Conservation (phyloP, 2,888 invertebrate species). For the Fragum sueziense region DNA sequence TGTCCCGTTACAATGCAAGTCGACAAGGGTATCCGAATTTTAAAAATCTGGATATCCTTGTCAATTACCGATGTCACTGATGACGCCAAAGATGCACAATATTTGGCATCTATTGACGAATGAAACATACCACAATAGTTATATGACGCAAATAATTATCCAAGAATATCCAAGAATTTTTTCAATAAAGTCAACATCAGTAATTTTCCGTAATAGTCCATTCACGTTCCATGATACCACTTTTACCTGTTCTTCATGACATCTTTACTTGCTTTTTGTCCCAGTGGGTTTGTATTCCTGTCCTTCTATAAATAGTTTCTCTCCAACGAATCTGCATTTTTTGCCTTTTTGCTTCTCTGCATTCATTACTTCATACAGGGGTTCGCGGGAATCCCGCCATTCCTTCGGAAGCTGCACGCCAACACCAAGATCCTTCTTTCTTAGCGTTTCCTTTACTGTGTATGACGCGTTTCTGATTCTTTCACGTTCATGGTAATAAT, state of each 20-base stretch:
- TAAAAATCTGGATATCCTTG: no score
- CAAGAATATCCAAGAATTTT: no score
- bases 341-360: slow-evolving; percentile 13
- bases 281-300: not conserved
- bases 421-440: slow-evolving; percentile 8
- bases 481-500: slow-evolving; percentile 17
- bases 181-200: not conserved
- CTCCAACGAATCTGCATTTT: slow-evolving; percentile 11
- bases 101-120: no score
- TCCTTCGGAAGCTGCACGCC: no score
- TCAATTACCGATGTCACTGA: no score
- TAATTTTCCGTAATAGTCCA: not conserved
- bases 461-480: slow-evolving; percentile 17
- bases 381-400: slow-evolving; percentile 12
- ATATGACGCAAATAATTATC: no score
- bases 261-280: not conserved
- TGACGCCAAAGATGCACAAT: no score
- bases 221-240: not conserved
- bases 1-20: no score
- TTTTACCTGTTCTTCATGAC: not conserved
- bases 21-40: no score
- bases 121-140: no score
- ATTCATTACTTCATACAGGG: not conserved
- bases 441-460: slow-evolving; percentile 6
- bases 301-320: slow-evolving; percentile 8